These are phyloP conservation scores for Chlamydotis undulata DNA, from an alignment of 2,113 vertebrate species.

Conservation along the genomic window DNA sequence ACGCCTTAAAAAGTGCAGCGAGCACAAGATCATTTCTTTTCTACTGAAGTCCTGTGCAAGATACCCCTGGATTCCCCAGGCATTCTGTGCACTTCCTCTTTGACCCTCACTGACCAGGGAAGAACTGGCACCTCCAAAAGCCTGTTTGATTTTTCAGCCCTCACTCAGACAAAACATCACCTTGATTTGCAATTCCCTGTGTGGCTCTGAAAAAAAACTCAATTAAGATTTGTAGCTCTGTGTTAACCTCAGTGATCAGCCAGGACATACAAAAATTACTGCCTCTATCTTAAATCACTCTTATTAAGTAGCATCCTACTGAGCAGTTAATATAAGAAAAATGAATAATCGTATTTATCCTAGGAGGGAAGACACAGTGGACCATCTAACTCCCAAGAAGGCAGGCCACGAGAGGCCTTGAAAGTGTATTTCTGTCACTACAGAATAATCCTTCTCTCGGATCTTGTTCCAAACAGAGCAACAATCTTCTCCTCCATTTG, in stretches of 20 bases:
- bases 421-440: not conserved
- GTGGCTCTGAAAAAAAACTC: not conserved
- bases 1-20: accelerated
- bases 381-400: not conserved
- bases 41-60: not conserved
- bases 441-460: not conserved
- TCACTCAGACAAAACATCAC: not conserved
- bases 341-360: not conserved
- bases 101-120: not conserved
- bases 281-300: not conserved
- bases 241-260: not conserved
- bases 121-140: not conserved
- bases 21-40: not conserved
- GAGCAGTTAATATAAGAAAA: not conserved
- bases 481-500: not conserved
- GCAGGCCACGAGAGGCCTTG: not conserved
- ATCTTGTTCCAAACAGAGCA: not conserved
- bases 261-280: not conserved
- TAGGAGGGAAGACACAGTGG: not conserved
- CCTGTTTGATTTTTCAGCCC: not conserved
- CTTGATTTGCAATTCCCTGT: not conserved
- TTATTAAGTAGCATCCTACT: not conserved
- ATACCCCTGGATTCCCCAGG: not conserved
- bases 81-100: not conserved
- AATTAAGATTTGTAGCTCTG: not conserved